These are phyloP conservation scores for Rhagoletis pomonella DNA, from an alignment of 1,140 invertebrate genomes.

Conservation along the genomic window DNA sequence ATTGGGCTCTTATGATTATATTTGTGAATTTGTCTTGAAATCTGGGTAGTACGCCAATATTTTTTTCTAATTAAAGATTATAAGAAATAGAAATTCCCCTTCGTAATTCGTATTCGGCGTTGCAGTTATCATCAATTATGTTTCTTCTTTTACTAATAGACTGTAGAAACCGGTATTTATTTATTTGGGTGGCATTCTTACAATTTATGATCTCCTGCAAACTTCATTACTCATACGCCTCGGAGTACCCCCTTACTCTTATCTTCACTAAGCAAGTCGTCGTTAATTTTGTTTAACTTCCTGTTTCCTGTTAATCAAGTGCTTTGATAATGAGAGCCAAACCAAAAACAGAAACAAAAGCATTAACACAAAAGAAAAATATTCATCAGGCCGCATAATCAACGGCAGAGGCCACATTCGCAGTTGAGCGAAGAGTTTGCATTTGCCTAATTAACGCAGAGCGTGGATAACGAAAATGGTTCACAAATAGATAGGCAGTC, in stretches of 20 bases:
- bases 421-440: not conserved
- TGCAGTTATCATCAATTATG: too few relatives aligned
- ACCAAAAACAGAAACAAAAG: not conserved
- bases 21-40: too few relatives aligned
- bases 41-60: too few relatives aligned
- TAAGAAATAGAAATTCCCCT: too few relatives aligned
- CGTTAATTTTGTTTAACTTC: too few relatives aligned
- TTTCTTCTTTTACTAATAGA: too few relatives aligned
- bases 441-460: slow-evolving; percentile 10
- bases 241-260: not conserved
- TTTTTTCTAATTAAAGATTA: too few relatives aligned
- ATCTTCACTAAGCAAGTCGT: not conserved
- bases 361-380: not conserved
- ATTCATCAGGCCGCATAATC: not conserved
- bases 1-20: too few relatives aligned
- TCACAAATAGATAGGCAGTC: not conserved
- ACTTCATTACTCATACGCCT: not conserved
- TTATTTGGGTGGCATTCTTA: too few relatives aligned
- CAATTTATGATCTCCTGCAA: too few relatives aligned
- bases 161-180: too few relatives aligned
- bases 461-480: not conserved
- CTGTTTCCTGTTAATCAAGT: slow-evolving; percentile 8
- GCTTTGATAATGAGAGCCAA: not conserved
- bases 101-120: too few relatives aligned
- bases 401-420: not conserved